Evolutionary conservation across 1,140 invertebrate species (phyloP).

Genomic region (Thrips palmi): DNA sequence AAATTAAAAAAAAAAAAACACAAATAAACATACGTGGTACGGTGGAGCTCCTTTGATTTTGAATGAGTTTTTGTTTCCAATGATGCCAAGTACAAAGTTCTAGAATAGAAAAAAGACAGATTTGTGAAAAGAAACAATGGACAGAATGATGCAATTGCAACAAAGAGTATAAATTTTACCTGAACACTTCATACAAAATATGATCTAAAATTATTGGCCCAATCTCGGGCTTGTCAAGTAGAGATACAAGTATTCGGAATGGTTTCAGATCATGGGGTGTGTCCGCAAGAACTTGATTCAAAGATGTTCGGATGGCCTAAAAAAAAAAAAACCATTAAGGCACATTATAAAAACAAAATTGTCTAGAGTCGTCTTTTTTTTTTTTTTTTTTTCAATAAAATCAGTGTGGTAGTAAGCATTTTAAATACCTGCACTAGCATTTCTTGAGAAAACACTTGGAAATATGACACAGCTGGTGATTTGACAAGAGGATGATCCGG

Average conservation of each 20-base stretch:
- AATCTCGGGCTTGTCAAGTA: conserved; percentile 80
- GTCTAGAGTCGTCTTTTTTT: neutral
- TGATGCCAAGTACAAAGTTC: neutral
- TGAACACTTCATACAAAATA: conserved; percentile 70
- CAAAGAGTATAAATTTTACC: conserved; percentile 24
- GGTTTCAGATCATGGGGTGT: conserved; percentile 51
- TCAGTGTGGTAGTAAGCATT: neutral
- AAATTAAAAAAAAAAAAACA: conserved; percentile 13
- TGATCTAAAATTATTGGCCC: conserved; percentile 69
- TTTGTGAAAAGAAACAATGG: neutral
- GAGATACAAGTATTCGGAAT: conserved; percentile 67
- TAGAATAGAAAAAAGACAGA: neutral
- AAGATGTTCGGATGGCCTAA: conserved; percentile 35
- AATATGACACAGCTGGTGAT: conserved; percentile 38
- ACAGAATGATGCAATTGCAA: neutral
- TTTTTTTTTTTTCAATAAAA: neutral
- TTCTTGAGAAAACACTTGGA: conserved; percentile 52
- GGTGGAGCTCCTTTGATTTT: no score
- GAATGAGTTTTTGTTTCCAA: no score
- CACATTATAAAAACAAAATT: conserved; percentile 5
- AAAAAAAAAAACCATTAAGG: conserved; percentile 12
- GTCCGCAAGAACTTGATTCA: conserved; percentile 35
- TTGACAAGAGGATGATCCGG: conserved; percentile 25
- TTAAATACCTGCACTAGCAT: conserved; percentile 36
- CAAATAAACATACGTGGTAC: no score